Percentiles rank a stretch among this genome's conserved stretches.
phyloP scores from a whole-genome alignment of 2,797 vertebrate species.

The Hybognathus amarus region DNA sequence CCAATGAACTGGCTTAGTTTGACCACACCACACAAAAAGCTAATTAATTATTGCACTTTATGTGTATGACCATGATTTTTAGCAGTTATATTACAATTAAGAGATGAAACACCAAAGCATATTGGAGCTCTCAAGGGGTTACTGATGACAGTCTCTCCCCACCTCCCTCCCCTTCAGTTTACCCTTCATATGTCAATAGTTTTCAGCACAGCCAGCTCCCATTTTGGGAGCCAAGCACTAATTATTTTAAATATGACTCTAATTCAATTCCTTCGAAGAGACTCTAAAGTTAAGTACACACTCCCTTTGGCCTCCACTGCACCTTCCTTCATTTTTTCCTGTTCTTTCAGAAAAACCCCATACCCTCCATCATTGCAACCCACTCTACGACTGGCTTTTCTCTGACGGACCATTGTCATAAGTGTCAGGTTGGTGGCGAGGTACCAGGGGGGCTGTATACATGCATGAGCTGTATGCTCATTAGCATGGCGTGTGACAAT shows the following conservation, averaged over 20 bases:
- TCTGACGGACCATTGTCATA: conserved; percentile 69
- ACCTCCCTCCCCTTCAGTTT: conserved; percentile 68
- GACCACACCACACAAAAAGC: conserved; percentile 63
- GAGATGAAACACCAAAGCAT: conserved; percentile 70
- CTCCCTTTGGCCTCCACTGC: background rate
- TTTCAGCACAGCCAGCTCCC: conserved; percentile 58
- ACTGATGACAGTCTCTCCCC: conserved; percentile 67
- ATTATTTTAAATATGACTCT: conserved; percentile 63
- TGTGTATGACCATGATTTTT: conserved; percentile 66
- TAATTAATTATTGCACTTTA: conserved; percentile 72
- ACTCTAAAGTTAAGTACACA: conserved; percentile 51
- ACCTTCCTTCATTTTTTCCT: background rate
- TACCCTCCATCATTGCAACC: background rate
- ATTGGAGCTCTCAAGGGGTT: conserved; percentile 65
- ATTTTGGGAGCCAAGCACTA: conserved; percentile 69
- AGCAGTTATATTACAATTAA: conserved; percentile 76
- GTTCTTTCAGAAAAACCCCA: conserved; percentile 2
- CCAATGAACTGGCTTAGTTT: conserved; percentile 58
- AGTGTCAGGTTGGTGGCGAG: conserved; percentile 68
- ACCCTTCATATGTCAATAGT: conserved; percentile 71
- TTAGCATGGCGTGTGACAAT: conserved; percentile 75
- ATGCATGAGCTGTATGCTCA: conserved; percentile 73
- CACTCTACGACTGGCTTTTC: conserved; percentile 54
- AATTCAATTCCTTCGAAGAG: conserved; percentile 56
- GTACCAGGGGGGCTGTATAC: conserved; percentile 57